phyloP scores from a whole-genome alignment of 2,797 vertebrate genomes.

The Apogon hyalosoma region DNA sequence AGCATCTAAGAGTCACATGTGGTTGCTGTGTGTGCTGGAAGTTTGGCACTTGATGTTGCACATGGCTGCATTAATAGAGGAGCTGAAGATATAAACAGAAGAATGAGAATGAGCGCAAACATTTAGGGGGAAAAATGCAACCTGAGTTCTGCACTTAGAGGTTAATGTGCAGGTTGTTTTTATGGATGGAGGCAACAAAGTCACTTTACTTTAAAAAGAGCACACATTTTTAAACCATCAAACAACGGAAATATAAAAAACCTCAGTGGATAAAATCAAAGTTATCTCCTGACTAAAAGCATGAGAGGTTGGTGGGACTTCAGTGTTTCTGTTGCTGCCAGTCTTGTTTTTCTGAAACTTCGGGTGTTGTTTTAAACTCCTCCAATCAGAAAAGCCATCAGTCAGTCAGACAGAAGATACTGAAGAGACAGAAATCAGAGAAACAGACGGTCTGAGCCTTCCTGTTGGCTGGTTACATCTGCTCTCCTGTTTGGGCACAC shows the following conservation, averaged over 20 bases:
- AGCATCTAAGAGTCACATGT: no score
- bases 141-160: no score
- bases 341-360: neutral
- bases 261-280: neutral
- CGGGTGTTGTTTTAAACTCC: neutral
- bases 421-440: conserved; percentile 57
- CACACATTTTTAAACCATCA: no score
- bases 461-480: conserved; percentile 64
- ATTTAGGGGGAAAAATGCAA: no score
- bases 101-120: no score
- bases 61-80: no score
- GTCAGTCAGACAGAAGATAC: conserved; percentile 28
- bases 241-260: neutral
- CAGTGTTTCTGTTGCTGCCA: neutral
- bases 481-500: conserved; percentile 45
- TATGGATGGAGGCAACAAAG: no score
- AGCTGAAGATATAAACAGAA: no score
- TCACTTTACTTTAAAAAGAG: no score
- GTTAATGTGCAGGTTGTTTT: no score
- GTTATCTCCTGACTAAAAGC: neutral
- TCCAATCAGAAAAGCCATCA: conserved; percentile 22
- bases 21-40: no score
- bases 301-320: neutral
- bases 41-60: no score
- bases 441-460: conserved; percentile 70